Evolutionary conservation across 1,140 invertebrate genomes (phyloP), one percentile per base, ranked within the genome.

Genomic region (Aphelenchoides avenae): DNA sequence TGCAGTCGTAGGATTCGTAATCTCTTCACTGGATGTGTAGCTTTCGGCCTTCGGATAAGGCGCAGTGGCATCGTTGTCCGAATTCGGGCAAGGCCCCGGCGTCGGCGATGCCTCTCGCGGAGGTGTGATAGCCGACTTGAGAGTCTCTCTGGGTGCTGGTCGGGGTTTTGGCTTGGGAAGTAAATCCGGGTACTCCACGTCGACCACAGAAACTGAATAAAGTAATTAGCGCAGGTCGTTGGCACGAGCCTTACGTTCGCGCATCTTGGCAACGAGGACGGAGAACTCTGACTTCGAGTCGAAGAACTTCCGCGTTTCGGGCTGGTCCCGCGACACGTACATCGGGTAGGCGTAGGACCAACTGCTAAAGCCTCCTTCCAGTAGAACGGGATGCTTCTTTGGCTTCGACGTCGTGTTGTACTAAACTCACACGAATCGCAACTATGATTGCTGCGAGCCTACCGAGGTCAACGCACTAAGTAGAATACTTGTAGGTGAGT

Each of bases 271-370:
- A 1, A 53, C 51, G 40, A 40, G 51, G 26, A 29, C 31, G 15
- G 52, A 11, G 36, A 53, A 53, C 51, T 53, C n/a, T n/a, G n/a
- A n/a, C n/a, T n/a, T 7, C 27, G 43, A 40, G 27, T 53, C 52
- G 34, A 53, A 53, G 1, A 47, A 30, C n/a, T 53, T 53, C 6
- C 33, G 13, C 5, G 47, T 40, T 0, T 6, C n/a, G 24, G 43
- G 24, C 20, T 5, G 5, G 7, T 30, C 33, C 9, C 13, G 11
- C 1, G 6, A 22, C 1, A 29, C 15, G 33, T 53, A 53, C 22
- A 15, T 15, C 18, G 52, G 52, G 27, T 53, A 53, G 1, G 27
- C 15, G n/a, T 30, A 9, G 43, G 30, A 30, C 52, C 52, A 53
- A 7, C 39, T 39, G 24, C 24, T 22, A 53, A 53, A 53, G 18